Evolutionary conservation across 2,888 invertebrate genomes (phyloP).

Genomic region (Drepana falcataria): DNA sequence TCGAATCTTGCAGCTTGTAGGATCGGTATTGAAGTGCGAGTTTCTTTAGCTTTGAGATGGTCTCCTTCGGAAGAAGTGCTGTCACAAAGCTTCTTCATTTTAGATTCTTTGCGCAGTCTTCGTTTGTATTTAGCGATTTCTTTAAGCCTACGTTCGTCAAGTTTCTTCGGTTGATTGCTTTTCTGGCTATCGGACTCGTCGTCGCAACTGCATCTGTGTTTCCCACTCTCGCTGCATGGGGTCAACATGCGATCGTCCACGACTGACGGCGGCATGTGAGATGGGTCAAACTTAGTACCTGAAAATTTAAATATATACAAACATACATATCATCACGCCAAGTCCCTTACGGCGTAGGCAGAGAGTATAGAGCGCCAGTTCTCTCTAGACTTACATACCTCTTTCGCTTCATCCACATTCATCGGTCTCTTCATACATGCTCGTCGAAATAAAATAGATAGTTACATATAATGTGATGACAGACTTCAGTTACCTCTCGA

Average conservation of each 20-base stretch:
- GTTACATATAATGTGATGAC: too few relatives aligned
- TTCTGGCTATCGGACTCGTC: slow-evolving; percentile 81
- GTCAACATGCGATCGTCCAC: slow-evolving; percentile 86
- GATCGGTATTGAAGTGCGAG: slow-evolving; percentile 70
- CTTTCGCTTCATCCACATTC: too few relatives aligned
- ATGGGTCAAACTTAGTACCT: not conserved
- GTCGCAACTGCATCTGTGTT: slow-evolving; percentile 87
- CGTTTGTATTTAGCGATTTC: slow-evolving; percentile 73
- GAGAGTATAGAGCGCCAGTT: too few relatives aligned
- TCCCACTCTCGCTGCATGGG: slow-evolving; percentile 85
- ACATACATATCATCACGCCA: too few relatives aligned
- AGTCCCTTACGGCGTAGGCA: too few relatives aligned
- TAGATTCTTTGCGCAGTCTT: slow-evolving; percentile 63
- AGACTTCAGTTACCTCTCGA: too few relatives aligned
- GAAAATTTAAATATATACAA: too few relatives aligned
- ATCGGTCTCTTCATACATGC: too few relatives aligned
- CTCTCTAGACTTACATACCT: too few relatives aligned
- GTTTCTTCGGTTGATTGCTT: slow-evolving; percentile 45
- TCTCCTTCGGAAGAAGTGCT: slow-evolving; percentile 70
- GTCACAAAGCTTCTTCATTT: slow-evolving; percentile 59
- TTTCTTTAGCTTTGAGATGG: slow-evolving; percentile 43
- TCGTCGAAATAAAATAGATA: too few relatives aligned
- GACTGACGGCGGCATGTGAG: not conserved
- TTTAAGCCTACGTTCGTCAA: slow-evolving; percentile 61
- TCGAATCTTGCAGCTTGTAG: slow-evolving; percentile 71